Percentiles rank a stretch among this genome's conserved stretches.
These are phyloP conservation scores for Metalampra italica DNA, from an alignment of 2,888 invertebrate species.

Conservation along the genomic window DNA sequence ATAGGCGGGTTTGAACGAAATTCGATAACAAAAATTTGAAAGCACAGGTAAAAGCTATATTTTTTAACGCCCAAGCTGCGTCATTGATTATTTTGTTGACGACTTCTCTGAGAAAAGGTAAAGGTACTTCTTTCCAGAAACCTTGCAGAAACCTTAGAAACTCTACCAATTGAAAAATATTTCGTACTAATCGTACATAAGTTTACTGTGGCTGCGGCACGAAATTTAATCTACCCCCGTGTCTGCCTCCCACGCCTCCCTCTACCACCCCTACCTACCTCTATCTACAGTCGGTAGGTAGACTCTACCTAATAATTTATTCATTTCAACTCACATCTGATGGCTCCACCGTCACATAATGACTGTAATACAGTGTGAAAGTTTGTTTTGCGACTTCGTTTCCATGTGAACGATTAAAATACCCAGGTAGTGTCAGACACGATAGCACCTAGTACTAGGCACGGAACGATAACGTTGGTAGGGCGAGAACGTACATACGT, in stretches of 20 bases:
- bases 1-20: too few species aligned
- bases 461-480: slow-evolving; percentile 38
- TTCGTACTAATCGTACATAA: not conserved
- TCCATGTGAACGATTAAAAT: slow-evolving; percentile 53
- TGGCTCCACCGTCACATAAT: slow-evolving; percentile 23
- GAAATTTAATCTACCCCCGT: slow-evolving; percentile 74
- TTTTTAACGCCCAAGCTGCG: too few species aligned
- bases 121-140: too few species aligned
- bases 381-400: slow-evolving; percentile 55
- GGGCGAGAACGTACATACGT: slow-evolving; percentile 12
- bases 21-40: too few species aligned
- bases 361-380: slow-evolving; percentile 23
- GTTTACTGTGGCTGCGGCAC: slow-evolving; percentile 35
- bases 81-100: too few species aligned
- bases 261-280: slow-evolving; percentile 26
- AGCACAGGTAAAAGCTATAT: too few species aligned
- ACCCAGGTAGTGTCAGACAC: not conserved
- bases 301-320: slow-evolving; percentile 48
- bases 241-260: slow-evolving; percentile 50
- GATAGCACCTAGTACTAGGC: slow-evolving; percentile 37
- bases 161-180: not conserved
- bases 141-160: not conserved
- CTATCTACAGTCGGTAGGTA: slow-evolving; percentile 23
- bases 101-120: too few species aligned
- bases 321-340: slow-evolving; percentile 44